Conservation (phyloP, 2,113 vertebrate species). For the Syrmaticus mikado region DNA sequence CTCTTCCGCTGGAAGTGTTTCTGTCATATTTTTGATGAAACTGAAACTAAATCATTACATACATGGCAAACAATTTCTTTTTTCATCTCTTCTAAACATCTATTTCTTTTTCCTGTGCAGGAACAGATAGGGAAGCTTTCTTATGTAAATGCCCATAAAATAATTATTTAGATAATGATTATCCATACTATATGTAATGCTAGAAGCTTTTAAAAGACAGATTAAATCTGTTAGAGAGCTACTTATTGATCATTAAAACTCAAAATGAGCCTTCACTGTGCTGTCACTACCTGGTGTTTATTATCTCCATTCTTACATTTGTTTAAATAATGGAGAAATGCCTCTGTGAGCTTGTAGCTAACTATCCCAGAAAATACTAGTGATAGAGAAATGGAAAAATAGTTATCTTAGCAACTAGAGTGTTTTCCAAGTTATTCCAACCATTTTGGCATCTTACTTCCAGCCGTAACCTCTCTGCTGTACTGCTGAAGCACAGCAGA, state of each 20-base stretch:
- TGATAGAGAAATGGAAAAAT: background rate
- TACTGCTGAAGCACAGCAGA: background rate
- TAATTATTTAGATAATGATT: background rate
- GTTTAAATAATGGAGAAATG: background rate
- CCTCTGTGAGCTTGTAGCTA: background rate
- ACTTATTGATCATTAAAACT: background rate
- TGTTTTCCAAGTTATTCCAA: background rate
- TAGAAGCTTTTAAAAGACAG: background rate
- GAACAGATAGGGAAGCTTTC: background rate
- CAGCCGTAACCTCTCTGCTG: background rate
- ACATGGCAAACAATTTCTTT: background rate
- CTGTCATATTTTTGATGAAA: background rate
- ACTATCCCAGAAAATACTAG: background rate
- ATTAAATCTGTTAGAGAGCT: background rate
- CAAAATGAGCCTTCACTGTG: background rate
- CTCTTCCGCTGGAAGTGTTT: background rate
- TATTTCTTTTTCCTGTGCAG: background rate
- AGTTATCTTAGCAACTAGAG: background rate
- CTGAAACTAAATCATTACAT: background rate
- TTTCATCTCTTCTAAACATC: too few species aligned
- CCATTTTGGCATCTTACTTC: background rate
- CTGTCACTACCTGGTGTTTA: rapidly evolving
- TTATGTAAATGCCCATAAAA: background rate
- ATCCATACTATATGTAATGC: background rate
- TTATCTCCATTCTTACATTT: background rate